These are phyloP conservation scores for Drosophila fuyamai DNA, from an alignment of 1,140 invertebrate species.

Conservation along the genomic window DNA sequence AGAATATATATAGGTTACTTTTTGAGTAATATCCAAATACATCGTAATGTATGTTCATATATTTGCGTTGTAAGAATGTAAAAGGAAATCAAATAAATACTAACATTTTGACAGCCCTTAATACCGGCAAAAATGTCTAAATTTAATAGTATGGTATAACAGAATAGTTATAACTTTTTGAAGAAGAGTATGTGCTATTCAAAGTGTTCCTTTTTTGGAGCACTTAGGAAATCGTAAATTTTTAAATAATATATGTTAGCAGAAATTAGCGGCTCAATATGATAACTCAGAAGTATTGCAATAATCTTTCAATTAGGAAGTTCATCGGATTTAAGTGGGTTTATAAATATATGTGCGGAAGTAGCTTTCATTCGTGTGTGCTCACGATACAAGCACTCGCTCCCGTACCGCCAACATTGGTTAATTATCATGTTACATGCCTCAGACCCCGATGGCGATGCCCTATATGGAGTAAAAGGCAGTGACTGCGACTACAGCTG, in stretches of 20 bases:
- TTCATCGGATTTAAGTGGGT: conserved; percentile 56
- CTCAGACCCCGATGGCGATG: conserved; percentile 35
- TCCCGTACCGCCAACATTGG: conserved; percentile 44
- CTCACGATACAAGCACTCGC: conserved; percentile 26
- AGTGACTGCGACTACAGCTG: conserved; percentile 50
- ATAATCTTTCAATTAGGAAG: conserved; percentile 43
- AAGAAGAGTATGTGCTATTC: too few relatives aligned
- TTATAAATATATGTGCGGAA: conserved; percentile 68
- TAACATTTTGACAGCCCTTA: too few relatives aligned
- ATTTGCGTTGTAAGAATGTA: too few relatives aligned
- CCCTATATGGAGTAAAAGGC: conserved; percentile 72
- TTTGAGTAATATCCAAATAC: too few relatives aligned
- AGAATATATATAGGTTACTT: too few relatives aligned
- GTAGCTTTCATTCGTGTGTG: conserved; percentile 45
- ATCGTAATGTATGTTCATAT: too few relatives aligned
- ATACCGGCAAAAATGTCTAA: too few relatives aligned
- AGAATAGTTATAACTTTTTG: too few relatives aligned
- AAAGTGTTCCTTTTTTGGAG: too few relatives aligned
- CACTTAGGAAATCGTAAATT: too few relatives aligned
- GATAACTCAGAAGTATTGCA: conserved; percentile 39
- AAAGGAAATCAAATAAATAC: too few relatives aligned
- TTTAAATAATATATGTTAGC: conserved; percentile 6
- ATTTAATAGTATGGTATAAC: too few relatives aligned
- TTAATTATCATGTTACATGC: conserved; percentile 78
- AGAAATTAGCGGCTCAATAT: conserved; percentile 36